Base-by-base conservation (phyloP, 2,797 vertebrate species). In the Peromyscus eremicus region DNA sequence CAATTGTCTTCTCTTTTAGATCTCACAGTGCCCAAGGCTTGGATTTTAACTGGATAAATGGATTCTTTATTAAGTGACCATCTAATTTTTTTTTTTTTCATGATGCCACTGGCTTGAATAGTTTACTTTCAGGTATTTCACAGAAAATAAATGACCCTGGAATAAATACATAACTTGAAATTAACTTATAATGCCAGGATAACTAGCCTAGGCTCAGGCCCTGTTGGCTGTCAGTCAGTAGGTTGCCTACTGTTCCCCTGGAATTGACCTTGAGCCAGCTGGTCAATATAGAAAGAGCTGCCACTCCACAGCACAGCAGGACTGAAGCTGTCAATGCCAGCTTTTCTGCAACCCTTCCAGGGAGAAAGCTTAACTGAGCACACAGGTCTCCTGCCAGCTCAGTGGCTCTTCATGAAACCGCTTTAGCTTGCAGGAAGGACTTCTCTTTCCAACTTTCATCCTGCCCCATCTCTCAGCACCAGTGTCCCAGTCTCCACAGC, bases 141-240 rank as follows among this genome's bases (percentile, higher is more conserved):
- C 52, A 68, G 87, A 19, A 96, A 93, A 79, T 70, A 92, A 2
- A 2, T n/a, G 57, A 96, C 66, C 83, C 64, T 57, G 0, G 43
- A 71, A 96, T 17, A 89, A 94, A 96, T 62, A 89, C 34, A 46
- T 88, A 97, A 88, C 43, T 89, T 95, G 94, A 98, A 93, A 92
- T 94, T 97, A 52, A 85, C 76, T 96, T 92, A 25, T 1, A 93
- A 29, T 49, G 83, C 16, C 77, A n/a, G 29, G 73, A 80, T 94
- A 95, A 91, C 83, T 91, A 93, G 19, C 57, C 37, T 43, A 49
- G 40, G 11, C 55, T 86, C 79, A 37, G 86, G 21, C 49, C 73
- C 79, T 92, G 87, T 80, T 83, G 88, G 83, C 95, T 94, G 52
- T 62, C 40, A 46, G 52, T 55, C n/a, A 40, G 62, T 55, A 49